A percentile compares a stretch with the other conserved stretches of the same genome.
These are phyloP conservation scores for Sciurus niger DNA, from an alignment of 2,113 vertebrate species.

Conservation along the genomic window DNA sequence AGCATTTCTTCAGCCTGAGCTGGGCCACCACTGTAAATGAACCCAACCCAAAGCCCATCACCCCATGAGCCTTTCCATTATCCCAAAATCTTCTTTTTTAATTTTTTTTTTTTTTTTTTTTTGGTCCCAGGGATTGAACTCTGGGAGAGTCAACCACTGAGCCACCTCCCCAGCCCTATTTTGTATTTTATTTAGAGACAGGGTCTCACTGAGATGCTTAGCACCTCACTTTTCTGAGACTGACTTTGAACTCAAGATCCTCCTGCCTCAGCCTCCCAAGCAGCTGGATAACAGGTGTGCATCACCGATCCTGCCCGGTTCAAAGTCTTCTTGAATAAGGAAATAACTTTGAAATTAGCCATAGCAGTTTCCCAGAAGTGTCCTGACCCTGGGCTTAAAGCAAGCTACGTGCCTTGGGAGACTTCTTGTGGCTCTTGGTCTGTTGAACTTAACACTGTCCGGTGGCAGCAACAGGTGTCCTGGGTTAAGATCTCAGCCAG, in stretches of 20 bases:
- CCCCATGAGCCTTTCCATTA: neutral
- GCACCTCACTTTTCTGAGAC: too few relatives aligned
- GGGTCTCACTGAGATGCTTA: too few relatives aligned
- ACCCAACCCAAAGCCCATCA: neutral
- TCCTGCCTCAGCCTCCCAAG: too few relatives aligned
- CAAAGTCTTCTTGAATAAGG: neutral
- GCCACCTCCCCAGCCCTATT: too few relatives aligned
- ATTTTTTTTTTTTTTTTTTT: too few relatives aligned
- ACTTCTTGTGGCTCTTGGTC: neutral
- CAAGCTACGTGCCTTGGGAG: neutral
- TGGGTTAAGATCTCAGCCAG: neutral
- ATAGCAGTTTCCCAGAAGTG: neutral
- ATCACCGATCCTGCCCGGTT: too few relatives aligned
- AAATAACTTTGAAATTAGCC: slow-evolving; percentile 41
- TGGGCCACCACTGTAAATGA: neutral
- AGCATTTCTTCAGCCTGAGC: neutral
- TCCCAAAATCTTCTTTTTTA: neutral
- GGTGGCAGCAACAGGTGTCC: neutral
- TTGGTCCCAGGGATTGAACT: too few relatives aligned
- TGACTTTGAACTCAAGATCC: too few relatives aligned
- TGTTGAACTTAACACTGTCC: neutral
- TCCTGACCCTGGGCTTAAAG: neutral
- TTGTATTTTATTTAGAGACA: too few relatives aligned
- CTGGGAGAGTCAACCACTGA: too few relatives aligned
- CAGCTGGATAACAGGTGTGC: too few relatives aligned